Evolutionary conservation across 2,797 vertebrate genomes (phyloP), one percentile per base, ranked within the genome.

Genomic region (Microhierax caerulescens): DNA sequence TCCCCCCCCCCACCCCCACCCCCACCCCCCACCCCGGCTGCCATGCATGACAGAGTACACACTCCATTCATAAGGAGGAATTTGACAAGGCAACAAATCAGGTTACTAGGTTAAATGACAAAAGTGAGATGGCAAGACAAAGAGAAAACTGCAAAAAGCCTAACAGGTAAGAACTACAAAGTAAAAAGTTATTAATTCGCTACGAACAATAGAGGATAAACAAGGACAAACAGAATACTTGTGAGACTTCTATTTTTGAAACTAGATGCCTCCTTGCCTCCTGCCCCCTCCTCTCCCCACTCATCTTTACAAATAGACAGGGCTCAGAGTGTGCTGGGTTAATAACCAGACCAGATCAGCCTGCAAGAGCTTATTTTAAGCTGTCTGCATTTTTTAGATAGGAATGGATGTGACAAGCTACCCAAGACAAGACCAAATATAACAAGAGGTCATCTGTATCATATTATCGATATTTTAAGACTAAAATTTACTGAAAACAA

Each of bases 301-400:
- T 11, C 48, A 37, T 23, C 57, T 69, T 48, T 43, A 50, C 56
- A 77, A 86, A 88, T 1, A 79, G 75, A 82, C 77, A 91, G 13
- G 91, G 45, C 41, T 93, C 94, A 63, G 50, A 90, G 90, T 61
- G 83, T 93, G 90, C 51, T 63, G 67, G 47, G 90, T 93, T 94
- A 96, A 95, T 91, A 96, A 88, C 56, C 74, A 96, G 91, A 82
- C 37, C 68, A 64, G 50, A 93, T 96, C 93, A 96, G 81, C 56
- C 60, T 76, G 61, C 36, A 63, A 80, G 51, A 95, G 84, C 90
- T 94, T 95, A 93, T 95, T 95, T 95, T 85, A 91, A 95, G 76
- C 92, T 94, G 92, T 81, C 93, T 92, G 78, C 92, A 94, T 91
- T 93, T 95, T 96, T 96, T 47, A 82, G 88, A 95, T 86, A 89